Conservation (phyloP, 2,113 vertebrate genomes). For the Casuarius casuarius region DNA sequence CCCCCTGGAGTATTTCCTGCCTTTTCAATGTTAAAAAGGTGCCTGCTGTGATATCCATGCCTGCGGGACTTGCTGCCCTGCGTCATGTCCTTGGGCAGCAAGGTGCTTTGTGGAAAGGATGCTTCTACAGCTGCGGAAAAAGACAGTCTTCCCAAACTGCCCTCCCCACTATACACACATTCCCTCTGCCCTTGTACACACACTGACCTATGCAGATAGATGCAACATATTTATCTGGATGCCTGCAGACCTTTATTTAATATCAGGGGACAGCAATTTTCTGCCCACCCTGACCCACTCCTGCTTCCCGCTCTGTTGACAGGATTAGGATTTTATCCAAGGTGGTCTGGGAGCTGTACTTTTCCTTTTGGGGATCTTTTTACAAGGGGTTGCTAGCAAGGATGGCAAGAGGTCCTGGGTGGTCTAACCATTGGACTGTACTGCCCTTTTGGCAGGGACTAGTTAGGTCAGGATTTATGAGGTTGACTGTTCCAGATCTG, state of each 20-base stretch:
- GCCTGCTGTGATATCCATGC: not conserved
- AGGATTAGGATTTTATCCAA: not conserved
- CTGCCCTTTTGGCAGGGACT: accelerated
- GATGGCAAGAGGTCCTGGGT: not conserved
- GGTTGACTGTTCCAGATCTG: not conserved
- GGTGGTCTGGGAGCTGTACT: not conserved
- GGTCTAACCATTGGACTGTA: not conserved
- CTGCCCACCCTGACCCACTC: not conserved
- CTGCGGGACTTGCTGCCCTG: not conserved
- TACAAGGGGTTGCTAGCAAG: not conserved
- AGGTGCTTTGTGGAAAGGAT: not conserved
- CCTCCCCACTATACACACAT: not conserved
- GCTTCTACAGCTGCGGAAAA: not conserved
- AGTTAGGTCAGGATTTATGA: not conserved
- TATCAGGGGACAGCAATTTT: not conserved
- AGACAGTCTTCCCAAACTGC: not conserved
- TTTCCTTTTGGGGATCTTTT: not conserved
- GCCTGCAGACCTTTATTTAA: accelerated
- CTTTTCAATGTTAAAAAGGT: not conserved
- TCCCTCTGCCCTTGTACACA: not conserved
- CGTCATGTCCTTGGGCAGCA: not conserved
- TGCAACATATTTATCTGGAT: not conserved
- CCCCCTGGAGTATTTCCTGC: not conserved
- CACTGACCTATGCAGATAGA: too few species aligned
- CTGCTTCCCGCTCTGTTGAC: not conserved